phyloP scores from a whole-genome alignment of 2,113 vertebrate species.

The Meriones unguiculatus region DNA sequence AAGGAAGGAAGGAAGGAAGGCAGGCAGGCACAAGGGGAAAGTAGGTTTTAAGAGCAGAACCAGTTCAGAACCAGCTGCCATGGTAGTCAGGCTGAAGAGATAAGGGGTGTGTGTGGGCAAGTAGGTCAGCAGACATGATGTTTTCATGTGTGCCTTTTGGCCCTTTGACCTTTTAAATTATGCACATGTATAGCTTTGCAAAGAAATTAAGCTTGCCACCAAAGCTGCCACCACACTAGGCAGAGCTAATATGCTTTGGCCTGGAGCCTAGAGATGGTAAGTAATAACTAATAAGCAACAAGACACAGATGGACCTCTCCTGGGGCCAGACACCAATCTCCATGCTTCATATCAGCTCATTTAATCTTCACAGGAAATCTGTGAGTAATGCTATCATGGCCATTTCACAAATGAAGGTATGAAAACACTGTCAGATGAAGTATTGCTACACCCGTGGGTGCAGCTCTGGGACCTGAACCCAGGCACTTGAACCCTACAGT shows the following conservation, averaged over 20 bases:
- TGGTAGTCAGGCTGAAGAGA: background rate
- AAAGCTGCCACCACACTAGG: background rate
- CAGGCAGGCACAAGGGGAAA: background rate
- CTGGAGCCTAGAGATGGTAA: background rate
- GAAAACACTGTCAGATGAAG: background rate
- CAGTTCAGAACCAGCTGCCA: background rate
- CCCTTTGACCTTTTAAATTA: slow-evolving; percentile 17
- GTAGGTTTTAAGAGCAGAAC: background rate
- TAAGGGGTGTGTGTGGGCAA: background rate
- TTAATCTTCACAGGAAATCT: background rate
- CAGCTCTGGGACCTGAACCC: background rate
- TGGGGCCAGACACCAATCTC: background rate
- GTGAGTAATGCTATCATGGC: background rate
- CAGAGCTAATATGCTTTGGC: background rate
- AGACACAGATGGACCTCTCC: background rate
- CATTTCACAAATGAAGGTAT: background rate
- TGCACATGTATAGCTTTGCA: background rate
- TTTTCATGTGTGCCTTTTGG: background rate
- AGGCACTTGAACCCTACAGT: background rate
- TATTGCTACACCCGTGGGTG: background rate
- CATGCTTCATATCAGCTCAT: background rate
- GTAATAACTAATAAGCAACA: background rate
- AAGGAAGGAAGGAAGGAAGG: too few species aligned
- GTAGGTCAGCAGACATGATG: background rate
- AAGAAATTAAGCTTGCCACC: background rate